Conservation (phyloP, 2,888 invertebrate genomes). For the Dryobota labecula region DNA sequence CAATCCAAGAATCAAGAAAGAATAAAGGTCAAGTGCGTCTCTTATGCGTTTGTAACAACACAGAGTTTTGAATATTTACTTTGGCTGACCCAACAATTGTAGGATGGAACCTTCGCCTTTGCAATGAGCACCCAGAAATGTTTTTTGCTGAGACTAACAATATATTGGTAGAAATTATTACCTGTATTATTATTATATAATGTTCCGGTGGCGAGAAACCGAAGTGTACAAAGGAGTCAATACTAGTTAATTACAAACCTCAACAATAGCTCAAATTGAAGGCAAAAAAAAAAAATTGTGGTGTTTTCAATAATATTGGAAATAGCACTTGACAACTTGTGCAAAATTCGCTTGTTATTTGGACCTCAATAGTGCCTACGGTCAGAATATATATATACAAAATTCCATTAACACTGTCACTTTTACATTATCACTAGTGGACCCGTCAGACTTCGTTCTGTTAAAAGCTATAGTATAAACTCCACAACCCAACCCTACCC, state of each 20-base stretch:
- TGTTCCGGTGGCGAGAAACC: slow-evolving; percentile 12
- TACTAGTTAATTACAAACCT: background rate
- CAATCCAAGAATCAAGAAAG: slow-evolving; percentile 19
- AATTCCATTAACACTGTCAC: background rate
- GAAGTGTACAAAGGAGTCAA: background rate
- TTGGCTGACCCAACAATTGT: slow-evolving; percentile 42
- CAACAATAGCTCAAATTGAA: background rate
- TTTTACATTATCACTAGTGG: background rate
- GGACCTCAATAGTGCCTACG: background rate
- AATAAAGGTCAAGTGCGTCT: slow-evolving; percentile 56
- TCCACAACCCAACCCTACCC: no score
- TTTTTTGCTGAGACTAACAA: slow-evolving; percentile 38
- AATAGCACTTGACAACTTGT: background rate
- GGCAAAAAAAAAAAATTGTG: background rate
- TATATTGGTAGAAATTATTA: slow-evolving; percentile 30
- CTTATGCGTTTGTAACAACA: slow-evolving; percentile 40
- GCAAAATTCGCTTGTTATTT: background rate
- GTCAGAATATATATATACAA: no score
- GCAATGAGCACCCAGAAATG: slow-evolving; percentile 30
- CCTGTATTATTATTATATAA: slow-evolving; percentile 30
- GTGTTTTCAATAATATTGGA: no score
- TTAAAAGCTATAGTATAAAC: no score
- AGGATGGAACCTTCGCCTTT: slow-evolving; percentile 56
- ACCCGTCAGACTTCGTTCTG: no score
- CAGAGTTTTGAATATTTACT: slow-evolving; percentile 34